Conservation (phyloP, 1,140 invertebrate species). For the Drosophila subobscura region DNA sequence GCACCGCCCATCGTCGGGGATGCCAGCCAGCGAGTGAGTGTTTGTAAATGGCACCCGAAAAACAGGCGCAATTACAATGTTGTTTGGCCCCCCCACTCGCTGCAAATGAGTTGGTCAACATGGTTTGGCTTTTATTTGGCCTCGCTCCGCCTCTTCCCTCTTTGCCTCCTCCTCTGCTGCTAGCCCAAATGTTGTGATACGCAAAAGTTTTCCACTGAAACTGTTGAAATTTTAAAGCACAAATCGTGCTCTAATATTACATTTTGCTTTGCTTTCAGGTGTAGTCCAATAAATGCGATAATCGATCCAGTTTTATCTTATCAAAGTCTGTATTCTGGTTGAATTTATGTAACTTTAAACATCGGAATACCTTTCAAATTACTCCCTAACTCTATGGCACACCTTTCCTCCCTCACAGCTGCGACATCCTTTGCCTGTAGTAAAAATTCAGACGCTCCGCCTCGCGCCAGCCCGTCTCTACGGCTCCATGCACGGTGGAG, state of each 20-base stretch:
- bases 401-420: constrained; percentile 15
- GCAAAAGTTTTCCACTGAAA: not conserved
- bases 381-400: no score
- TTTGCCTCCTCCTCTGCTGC: constrained; percentile 8
- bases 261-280: no score
- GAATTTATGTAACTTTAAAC: no score
- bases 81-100: constrained; percentile 49
- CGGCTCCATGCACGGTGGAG: constrained; percentile 92
- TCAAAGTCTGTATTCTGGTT: no score
- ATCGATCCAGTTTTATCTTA: no score
- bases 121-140: constrained; percentile 57
- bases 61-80: constrained; percentile 73
- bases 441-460: constrained; percentile 85
- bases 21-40: constrained; percentile 11
- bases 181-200: constrained; percentile 47
- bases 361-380: no score
- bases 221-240: constrained; percentile 18
- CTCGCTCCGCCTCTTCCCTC: no score
- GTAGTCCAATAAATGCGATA: no score
- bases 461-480: constrained; percentile 91
- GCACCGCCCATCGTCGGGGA: constrained; percentile 22
- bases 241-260: no score
- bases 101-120: constrained; percentile 79
- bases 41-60: constrained; percentile 38
- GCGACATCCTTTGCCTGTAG: constrained; percentile 49